Percentiles rank a stretch among this genome's conserved stretches.
Conservation (phyloP, 2,797 vertebrate genomes). For the Poeciliopsis presidionis region DNA sequence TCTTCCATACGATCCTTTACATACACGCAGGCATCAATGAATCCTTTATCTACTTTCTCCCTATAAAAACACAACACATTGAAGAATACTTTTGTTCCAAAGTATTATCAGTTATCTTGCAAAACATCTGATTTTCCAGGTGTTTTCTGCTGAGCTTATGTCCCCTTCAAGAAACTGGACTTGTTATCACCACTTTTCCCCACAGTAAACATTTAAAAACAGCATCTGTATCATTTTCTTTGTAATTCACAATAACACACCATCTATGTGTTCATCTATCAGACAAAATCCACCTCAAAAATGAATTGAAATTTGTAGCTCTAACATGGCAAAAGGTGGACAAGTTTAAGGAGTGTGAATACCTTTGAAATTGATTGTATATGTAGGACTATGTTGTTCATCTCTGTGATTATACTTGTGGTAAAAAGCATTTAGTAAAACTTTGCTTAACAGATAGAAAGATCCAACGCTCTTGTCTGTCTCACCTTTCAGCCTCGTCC, state of each 20-base stretch:
- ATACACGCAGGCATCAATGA: constrained; percentile 87
- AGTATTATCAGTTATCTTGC: neutral
- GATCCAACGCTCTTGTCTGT: neutral
- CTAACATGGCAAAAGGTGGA: neutral
- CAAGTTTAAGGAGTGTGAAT: neutral
- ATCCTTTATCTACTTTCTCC: constrained; percentile 86
- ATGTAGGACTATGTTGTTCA: neutral
- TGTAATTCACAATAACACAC: neutral
- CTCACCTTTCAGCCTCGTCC: constrained; percentile 77
- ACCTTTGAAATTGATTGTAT: neutral
- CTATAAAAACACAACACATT: constrained; percentile 66
- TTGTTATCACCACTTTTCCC: neutral
- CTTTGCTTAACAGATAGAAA: neutral
- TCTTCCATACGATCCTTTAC: constrained; percentile 89
- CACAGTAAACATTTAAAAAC: neutral
- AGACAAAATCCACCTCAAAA: neutral
- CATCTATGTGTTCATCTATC: neutral
- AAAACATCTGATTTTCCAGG: neutral
- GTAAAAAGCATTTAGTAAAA: neutral
- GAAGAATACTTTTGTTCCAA: neutral
- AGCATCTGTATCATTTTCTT: neutral
- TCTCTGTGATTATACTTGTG: neutral
- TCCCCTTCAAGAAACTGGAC: neutral
- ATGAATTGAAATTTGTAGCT: neutral
- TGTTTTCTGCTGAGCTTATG: neutral